Percentiles rank a stretch among this genome's conserved stretches.
Evolutionary conservation across 2,888 invertebrate species (phyloP).

Genomic region (Oligia strigilis): DNA sequence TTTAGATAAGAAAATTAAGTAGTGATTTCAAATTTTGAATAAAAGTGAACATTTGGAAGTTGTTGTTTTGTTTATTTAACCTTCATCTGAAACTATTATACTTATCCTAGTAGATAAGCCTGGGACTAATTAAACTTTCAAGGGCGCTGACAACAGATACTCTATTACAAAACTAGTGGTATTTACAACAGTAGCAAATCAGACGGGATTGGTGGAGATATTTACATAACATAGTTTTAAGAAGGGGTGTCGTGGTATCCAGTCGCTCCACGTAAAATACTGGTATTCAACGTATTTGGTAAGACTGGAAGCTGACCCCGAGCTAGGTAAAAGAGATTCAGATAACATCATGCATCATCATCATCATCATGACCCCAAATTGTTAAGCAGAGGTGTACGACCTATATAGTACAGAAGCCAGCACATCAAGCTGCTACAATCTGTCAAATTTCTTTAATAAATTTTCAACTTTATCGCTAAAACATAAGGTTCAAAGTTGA

Average conservation of each 20-base stretch:
- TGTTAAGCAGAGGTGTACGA: background rate
- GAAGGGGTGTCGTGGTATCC: no score
- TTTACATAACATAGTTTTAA: background rate
- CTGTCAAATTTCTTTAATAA: no score
- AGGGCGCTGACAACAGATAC: background rate
- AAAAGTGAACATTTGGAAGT: conserved; percentile 80
- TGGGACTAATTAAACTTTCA: conserved; percentile 1
- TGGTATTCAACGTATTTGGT: background rate
- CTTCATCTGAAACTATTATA: conserved; percentile 9
- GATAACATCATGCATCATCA: background rate
- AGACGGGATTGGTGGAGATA: background rate
- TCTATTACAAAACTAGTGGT: background rate
- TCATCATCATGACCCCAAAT: background rate
- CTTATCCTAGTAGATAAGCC: background rate
- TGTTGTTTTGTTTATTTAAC: conserved; percentile 63
- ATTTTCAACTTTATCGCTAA: no score
- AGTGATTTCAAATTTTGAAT: conserved; percentile 85
- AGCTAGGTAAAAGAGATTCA: background rate
- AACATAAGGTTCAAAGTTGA: no score
- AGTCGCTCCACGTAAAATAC: no score
- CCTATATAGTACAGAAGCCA: no score
- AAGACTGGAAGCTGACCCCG: background rate
- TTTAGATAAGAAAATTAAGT: conserved; percentile 79
- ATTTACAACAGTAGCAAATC: background rate
- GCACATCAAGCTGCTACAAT: no score